Evolutionary conservation across 2,888 invertebrate genomes (phyloP).

Genomic region (Rhyacophila evoluta): DNA sequence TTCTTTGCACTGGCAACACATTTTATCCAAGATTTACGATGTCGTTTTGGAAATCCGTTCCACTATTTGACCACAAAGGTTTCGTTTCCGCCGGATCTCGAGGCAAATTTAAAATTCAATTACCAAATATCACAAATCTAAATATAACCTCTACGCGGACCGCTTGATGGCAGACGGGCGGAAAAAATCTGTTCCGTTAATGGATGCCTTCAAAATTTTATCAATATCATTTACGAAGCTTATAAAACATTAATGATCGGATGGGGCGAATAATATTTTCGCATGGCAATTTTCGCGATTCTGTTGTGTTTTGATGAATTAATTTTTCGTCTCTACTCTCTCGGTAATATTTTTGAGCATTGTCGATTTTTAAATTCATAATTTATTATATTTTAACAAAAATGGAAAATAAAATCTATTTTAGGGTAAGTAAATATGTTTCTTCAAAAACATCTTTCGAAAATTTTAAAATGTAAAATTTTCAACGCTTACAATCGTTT

Average conservation of each 20-base stretch:
- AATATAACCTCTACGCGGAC: neutral
- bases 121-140: neutral
- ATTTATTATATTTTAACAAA: neutral
- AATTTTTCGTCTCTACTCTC: neutral
- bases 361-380: neutral
- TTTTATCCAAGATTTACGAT: neutral
- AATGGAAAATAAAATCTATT: no score
- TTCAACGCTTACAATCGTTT: no score
- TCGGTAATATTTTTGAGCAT: neutral
- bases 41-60: neutral
- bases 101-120: neutral
- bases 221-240: constrained; percentile 24
- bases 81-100: neutral
- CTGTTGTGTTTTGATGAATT: constrained; percentile 14
- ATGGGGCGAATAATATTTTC: neutral
- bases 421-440: no score
- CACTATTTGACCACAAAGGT: neutral
- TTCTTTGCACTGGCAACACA: neutral
- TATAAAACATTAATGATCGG: neutral
- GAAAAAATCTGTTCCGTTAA: neutral
- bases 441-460: no score
- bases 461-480: no score
- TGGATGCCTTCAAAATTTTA: constrained; percentile 5
- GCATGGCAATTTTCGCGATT: neutral
- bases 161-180: neutral